Percentiles rank a stretch among this genome's conserved stretches.
These are phyloP conservation scores for Eustalomyia histrio DNA, from an alignment of 2,888 invertebrate species.

Conservation along the genomic window DNA sequence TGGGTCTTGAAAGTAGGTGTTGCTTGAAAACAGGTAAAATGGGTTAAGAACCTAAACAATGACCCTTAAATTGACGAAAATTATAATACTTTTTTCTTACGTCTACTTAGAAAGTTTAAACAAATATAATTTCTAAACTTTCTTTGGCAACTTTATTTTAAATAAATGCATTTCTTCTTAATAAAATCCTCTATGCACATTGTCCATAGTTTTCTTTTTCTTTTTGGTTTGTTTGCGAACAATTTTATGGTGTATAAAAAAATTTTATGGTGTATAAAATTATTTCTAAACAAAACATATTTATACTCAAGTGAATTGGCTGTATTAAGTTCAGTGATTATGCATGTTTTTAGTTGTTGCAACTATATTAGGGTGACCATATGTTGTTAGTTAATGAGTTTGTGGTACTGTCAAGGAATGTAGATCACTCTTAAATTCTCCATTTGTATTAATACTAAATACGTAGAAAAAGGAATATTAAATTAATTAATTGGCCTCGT, in stretches of 20 bases:
- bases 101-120: too few species aligned
- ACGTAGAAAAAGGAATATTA: too few species aligned
- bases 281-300: slow-evolving; percentile 13
- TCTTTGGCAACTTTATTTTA: background rate
- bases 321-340: slow-evolving; percentile 25
- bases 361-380: background rate
- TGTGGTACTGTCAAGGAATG: too few species aligned
- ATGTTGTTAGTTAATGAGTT: too few species aligned
- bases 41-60: too few species aligned
- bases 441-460: too few species aligned
- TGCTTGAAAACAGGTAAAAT: too few species aligned
- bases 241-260: background rate
- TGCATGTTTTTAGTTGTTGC: slow-evolving; percentile 2
- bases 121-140: background rate
- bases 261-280: slow-evolving; percentile 22
- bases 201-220: background rate
- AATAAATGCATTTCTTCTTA: background rate
- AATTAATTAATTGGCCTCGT: too few species aligned
- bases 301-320: slow-evolving; percentile 13
- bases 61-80: too few species aligned
- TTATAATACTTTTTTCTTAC: too few species aligned
- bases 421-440: too few species aligned
- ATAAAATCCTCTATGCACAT: background rate
- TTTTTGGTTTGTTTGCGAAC: background rate
- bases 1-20: too few species aligned